Percentiles rank a stretch among this genome's conserved stretches.
Conservation (phyloP, 1,140 invertebrate genomes). For the Paraescarpia echinospica region DNA sequence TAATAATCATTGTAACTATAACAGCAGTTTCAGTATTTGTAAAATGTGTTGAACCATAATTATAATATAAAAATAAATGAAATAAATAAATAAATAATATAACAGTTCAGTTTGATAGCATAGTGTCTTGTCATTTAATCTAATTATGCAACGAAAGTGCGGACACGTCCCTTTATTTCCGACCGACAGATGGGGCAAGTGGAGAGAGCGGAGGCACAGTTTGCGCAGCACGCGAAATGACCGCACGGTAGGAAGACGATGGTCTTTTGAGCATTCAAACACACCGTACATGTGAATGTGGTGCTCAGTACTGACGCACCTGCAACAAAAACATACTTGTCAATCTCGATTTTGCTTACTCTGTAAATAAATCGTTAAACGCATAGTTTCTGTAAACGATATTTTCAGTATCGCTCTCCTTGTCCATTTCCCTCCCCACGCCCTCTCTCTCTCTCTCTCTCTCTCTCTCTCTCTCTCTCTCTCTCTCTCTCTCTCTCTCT, state of each 20-base stretch:
- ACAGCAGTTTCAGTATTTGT: no score
- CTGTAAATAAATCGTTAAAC: no score
- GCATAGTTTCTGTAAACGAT: neutral
- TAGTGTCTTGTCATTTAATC: no score
- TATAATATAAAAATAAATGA: no score
- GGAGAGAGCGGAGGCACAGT: conserved; percentile 76
- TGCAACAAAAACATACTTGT: neutral
- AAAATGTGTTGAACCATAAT: no score
- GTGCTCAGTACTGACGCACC: neutral
- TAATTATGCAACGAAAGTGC: conserved; percentile 3
- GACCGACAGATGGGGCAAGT: conserved; percentile 80
- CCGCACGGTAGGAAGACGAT: conserved; percentile 90
- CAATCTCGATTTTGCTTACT: neutral
- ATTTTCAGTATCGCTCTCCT: neutral
- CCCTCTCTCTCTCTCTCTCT: no score
- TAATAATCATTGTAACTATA: no score
- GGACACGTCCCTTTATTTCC: conserved; percentile 46
- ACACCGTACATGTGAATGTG: conserved; percentile 75
- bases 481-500: no score
- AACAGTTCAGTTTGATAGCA: no score
- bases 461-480: no score
- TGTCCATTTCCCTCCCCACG: no score
- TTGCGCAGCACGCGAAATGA: conserved; percentile 81
- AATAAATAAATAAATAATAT: no score
- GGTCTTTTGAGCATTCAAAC: conserved; percentile 83